These are phyloP conservation scores for Formicarius rufipectus DNA, from an alignment of 2,113 vertebrate genomes.

Conservation along the genomic window DNA sequence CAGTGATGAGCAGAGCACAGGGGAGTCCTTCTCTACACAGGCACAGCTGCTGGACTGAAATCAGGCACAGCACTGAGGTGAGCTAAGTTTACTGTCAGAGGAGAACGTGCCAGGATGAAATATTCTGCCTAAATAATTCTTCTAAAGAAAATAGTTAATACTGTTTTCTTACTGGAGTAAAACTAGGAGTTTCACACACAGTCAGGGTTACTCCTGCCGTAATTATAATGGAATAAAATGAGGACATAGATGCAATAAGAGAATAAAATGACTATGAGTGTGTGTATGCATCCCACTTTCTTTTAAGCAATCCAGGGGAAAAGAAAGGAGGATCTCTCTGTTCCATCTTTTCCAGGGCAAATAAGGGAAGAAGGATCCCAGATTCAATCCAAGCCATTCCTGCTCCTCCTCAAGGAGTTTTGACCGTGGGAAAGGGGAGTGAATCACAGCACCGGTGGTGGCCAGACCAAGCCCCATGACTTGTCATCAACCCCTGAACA, in stretches of 20 bases:
- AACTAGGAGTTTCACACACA: neutral
- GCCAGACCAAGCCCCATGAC: neutral
- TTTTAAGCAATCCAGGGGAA: fast-evolving
- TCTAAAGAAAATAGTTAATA: neutral
- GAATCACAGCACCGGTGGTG: neutral
- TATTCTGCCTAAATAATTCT: neutral
- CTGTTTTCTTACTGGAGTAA: neutral
- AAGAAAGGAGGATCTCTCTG: fast-evolving
- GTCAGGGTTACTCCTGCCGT: neutral
- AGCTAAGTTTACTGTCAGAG: fast-evolving
- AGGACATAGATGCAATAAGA: neutral
- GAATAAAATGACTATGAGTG: neutral
- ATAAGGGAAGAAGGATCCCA: neutral
- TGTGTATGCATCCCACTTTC: neutral
- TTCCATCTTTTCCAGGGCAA: neutral
- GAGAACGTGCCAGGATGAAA: neutral
- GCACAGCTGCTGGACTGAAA: neutral
- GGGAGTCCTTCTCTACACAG: neutral
- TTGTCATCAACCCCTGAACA: neutral
- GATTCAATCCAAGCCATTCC: neutral
- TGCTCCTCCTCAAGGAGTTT: neutral
- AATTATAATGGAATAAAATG: neutral
- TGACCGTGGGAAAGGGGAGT: too few relatives aligned
- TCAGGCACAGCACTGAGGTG: fast-evolving
- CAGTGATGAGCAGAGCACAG: fast-evolving